phyloP scores from a whole-genome alignment of 2,888 invertebrate genomes.

The Lacanobia wlatinum region DNA sequence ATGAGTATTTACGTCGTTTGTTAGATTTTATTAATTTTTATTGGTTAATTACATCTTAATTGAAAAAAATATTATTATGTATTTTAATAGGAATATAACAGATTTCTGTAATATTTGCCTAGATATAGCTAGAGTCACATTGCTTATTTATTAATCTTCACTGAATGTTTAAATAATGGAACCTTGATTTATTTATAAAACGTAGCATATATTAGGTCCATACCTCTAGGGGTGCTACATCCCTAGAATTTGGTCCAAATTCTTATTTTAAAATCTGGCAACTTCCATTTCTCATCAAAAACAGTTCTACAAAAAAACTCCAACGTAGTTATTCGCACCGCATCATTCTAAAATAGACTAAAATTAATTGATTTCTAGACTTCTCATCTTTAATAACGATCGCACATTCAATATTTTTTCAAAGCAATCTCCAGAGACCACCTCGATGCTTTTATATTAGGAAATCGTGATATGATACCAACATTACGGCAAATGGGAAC shows the following conservation, averaged over 20 bases:
- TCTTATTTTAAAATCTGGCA: neutral
- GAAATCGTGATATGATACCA: constrained; percentile 73
- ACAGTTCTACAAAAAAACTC: neutral
- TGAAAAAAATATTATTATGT: constrained; percentile 10
- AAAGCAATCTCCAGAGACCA: constrained; percentile 61
- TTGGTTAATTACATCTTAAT: constrained; percentile 18
- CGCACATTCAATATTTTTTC: constrained; percentile 29
- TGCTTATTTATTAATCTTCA: too few species aligned
- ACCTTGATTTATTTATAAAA: too few species aligned
- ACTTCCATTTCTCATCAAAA: neutral
- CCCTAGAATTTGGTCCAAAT: too few species aligned
- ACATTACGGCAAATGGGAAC: constrained; percentile 73
- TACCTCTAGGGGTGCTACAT: too few species aligned
- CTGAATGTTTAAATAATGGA: too few species aligned
- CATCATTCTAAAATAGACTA: constrained; percentile 24
- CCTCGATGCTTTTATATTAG: constrained; percentile 61
- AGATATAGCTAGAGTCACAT: too few species aligned
- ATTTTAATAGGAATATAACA: constrained; percentile 4
- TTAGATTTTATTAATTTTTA: constrained; percentile 37
- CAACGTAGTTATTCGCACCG: neutral
- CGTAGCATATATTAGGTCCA: too few species aligned
- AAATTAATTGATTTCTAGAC: constrained; percentile 50
- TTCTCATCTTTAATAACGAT: constrained; percentile 45
- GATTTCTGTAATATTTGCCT: neutral
- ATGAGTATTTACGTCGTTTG: constrained; percentile 48